These are phyloP conservation scores for Andrena camellia DNA, from an alignment of 2,888 invertebrate genomes.

Conservation along the genomic window DNA sequence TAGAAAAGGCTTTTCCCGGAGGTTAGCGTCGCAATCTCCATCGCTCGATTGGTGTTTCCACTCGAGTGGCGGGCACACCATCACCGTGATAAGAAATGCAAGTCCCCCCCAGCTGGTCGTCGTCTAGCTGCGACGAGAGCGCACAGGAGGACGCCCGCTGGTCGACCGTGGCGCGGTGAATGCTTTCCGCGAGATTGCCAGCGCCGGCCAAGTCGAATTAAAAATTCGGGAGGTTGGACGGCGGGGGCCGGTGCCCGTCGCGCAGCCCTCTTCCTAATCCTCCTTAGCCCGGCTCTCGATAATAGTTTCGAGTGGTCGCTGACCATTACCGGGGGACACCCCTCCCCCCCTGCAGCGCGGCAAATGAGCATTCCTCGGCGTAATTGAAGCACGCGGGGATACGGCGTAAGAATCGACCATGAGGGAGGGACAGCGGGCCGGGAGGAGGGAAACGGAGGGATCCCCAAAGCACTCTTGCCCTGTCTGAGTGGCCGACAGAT, in stretches of 20 bases:
- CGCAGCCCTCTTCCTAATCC: too few relatives aligned
- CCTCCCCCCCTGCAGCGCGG: conserved; percentile 75
- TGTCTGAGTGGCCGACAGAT: conserved; percentile 74
- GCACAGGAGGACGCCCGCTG: conserved; percentile 35
- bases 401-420: conserved; percentile 54
- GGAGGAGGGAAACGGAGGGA: conserved; percentile 66
- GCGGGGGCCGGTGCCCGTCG: conserved; percentile 22
- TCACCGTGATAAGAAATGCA: conserved; percentile 68
- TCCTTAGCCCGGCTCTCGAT: conserved; percentile 68
- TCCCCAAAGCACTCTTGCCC: conserved; percentile 75
- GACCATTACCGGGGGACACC: conserved; percentile 75
- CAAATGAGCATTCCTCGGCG: conserved; percentile 83
- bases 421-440: conserved; percentile 23
- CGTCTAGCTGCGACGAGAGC: conserved; percentile 43
- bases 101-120: conserved; percentile 51
- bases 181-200: conserved; percentile 74
- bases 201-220: conserved; percentile 69
- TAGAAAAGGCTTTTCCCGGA: conserved; percentile 71
- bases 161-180: conserved; percentile 56
- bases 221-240: conserved; percentile 67
- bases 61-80: conserved; percentile 67
- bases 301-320: conserved; percentile 81
- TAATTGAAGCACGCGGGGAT: conserved; percentile 81
- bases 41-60: conserved; percentile 75
- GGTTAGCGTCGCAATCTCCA: conserved; percentile 75